Percentiles rank a stretch among this genome's conserved stretches.
These are phyloP conservation scores for Saguinus imperator DNA, from an alignment of 2,113 vertebrate species.

Conservation along the genomic window DNA sequence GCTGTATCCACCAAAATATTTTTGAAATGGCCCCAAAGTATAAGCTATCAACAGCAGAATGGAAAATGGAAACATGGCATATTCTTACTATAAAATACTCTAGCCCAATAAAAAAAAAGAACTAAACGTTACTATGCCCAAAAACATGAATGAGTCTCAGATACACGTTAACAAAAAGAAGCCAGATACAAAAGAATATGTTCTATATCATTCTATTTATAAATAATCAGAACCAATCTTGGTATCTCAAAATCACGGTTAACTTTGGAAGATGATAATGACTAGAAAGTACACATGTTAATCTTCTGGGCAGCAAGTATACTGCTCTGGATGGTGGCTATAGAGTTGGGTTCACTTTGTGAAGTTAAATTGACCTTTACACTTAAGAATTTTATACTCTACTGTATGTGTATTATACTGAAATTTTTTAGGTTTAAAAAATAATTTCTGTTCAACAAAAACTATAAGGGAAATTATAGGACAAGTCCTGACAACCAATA, in stretches of 20 bases:
- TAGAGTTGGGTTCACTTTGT: neutral
- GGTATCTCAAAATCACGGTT: neutral
- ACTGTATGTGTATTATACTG: neutral
- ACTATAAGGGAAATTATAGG: neutral
- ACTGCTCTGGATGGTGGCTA: neutral
- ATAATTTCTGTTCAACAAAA: neutral
- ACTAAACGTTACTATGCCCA: neutral
- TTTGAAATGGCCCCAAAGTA: neutral
- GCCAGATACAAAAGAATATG: neutral
- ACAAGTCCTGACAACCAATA: neutral
- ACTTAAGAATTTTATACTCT: neutral
- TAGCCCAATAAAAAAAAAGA: neutral
- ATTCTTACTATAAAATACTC: neutral
- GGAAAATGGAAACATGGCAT: neutral
- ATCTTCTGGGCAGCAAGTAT: neutral
- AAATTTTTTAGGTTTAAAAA: neutral
- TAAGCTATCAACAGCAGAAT: neutral
- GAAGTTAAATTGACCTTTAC: neutral
- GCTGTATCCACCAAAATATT: neutral
- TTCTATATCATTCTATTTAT: neutral
- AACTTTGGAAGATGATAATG: neutral
- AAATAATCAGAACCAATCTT: neutral
- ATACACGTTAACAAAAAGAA: slow-evolving; percentile 2
- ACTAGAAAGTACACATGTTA: neutral
- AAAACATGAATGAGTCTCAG: neutral